phyloP scores from a whole-genome alignment of 2,797 vertebrate genomes.

The Cynopterus sphinx region DNA sequence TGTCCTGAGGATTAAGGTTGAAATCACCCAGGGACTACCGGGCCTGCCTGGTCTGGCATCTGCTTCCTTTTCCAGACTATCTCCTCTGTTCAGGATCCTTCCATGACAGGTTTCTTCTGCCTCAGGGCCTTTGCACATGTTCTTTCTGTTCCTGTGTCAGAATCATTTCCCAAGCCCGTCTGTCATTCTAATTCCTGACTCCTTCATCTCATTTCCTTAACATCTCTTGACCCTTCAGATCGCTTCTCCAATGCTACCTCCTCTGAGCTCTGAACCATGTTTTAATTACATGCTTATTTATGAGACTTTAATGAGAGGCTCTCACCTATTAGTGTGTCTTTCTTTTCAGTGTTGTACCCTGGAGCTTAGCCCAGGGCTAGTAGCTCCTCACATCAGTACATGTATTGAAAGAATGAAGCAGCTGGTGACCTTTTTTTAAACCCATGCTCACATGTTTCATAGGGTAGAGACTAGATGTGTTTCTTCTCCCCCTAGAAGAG shows the following conservation, averaged over 20 bases:
- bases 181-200: background rate
- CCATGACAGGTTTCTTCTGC: background rate
- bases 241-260: constrained; percentile 4
- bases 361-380: background rate
- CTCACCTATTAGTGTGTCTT: background rate
- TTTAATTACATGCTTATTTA: background rate
- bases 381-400: background rate
- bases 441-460: background rate
- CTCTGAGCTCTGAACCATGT: background rate
- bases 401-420: background rate
- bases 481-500: background rate
- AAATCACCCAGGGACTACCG: background rate
- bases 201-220: background rate
- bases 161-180: background rate
- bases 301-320: background rate
- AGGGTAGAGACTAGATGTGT: background rate
- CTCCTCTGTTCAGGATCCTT: background rate
- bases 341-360: background rate
- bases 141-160: background rate
- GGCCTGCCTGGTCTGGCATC: background rate
- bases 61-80: background rate
- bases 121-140: background rate
- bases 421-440: background rate
- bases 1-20: background rate
- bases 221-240: background rate